A percentile compares a stretch with the other conserved stretches of the same genome.
These are phyloP conservation scores for Aldabrachelys gigantea DNA, from an alignment of 2,113 vertebrate species.

Conservation along the genomic window DNA sequence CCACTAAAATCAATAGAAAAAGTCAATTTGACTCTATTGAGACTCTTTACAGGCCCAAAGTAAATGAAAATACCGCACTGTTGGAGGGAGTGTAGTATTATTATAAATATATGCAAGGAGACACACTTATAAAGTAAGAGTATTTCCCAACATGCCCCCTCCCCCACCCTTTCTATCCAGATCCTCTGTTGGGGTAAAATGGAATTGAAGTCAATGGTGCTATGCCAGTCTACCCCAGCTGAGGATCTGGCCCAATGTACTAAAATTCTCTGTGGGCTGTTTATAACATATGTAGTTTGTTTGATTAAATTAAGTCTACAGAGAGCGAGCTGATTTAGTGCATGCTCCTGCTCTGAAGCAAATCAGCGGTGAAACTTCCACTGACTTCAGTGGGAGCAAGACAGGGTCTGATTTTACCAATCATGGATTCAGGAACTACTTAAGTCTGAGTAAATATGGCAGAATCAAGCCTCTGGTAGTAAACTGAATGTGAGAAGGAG, in stretches of 20 bases:
- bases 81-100: neutral
- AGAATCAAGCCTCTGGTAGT: neutral
- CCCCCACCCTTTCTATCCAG: neutral
- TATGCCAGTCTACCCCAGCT: neutral
- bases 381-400: neutral
- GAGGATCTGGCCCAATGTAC: neutral
- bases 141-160: neutral
- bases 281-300: neutral
- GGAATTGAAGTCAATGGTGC: neutral
- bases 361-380: conserved; percentile 4
- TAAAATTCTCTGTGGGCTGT: neutral
- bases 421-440: neutral
- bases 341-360: neutral
- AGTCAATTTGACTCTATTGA: conserved; percentile 55
- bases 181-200: neutral
- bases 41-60: conserved; percentile 45
- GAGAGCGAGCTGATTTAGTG: neutral
- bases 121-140: neutral
- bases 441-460: neutral
- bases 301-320: conserved; percentile 1
- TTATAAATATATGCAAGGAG: neutral
- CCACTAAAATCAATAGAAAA: conserved; percentile 62
- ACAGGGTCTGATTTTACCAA: neutral
- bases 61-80: conserved; percentile 53
- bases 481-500: neutral